Evolutionary conservation across 2,888 invertebrate genomes (phyloP), one percentile per base, ranked within the genome.

Genomic region (Drosophila lutescens): DNA sequence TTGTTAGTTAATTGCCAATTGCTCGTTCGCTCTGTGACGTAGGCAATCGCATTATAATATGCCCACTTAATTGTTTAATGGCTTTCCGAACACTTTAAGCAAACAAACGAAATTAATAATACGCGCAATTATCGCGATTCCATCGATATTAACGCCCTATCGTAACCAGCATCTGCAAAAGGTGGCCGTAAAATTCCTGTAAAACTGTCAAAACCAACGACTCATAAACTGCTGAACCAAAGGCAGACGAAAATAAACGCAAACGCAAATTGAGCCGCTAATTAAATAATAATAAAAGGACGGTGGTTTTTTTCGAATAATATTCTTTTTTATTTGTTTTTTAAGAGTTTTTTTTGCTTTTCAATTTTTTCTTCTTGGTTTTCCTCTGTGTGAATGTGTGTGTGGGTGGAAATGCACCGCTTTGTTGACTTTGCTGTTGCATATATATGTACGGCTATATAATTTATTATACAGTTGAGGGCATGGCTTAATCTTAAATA

Each of bases 391-490:
- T 74, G 55, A 60, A 54, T 57, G 74, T 58, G 70, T 84, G 73
- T 88, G 75, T 87, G 75, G 76, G 77, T 82, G 83, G 78, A 81
- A 87, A 69, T 79, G 75, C 77, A 79, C 77, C 79, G 80, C 65
- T 50, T 81, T 81, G 78, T 76, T 85, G 85, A 83, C 80, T 86
- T 88, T 60, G 55, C 68, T 67, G 54, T 61, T 47, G 53, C 72
- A 46, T 74, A 65, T 73, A 43, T 65, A 40, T 49, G 61, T 77
- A 74, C 66, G 74, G 54, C 47, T 73, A 51, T 74, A 79, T 83
- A 88, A 85, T 81, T 81, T 85, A 85, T 89, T 90, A 88, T 89
- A 91, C 90, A 90, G 87, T 90, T 90, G 90, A 88, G 87, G 86
- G 88, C 88, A 83, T 90, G 83, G 89, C 85, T 86, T 86, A 86